These are phyloP conservation scores for Aepyceros melampus DNA, from an alignment of 2,113 vertebrate genomes.

Conservation along the genomic window DNA sequence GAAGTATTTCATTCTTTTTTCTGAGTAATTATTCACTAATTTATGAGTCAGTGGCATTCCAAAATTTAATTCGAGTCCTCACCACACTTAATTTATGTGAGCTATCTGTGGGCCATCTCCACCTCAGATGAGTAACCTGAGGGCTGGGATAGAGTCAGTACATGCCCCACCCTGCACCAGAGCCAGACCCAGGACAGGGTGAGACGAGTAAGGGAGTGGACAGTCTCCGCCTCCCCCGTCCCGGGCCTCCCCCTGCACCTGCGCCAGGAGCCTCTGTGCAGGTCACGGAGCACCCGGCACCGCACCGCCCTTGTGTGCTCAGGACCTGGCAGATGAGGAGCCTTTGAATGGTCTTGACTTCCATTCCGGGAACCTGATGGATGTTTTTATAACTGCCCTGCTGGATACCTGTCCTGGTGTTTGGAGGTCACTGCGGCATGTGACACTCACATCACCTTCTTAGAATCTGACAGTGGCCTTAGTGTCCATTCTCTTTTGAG, in stretches of 20 bases:
- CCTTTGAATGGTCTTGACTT: not conserved
- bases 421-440: not conserved
- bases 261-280: fast-evolving
- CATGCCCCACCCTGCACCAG: not conserved
- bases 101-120: not conserved
- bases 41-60: not conserved
- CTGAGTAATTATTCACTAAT: not conserved
- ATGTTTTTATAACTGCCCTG: not conserved
- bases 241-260: not conserved
- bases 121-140: not conserved
- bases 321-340: not conserved
- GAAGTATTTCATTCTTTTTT: not conserved
- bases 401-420: not conserved
- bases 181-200: not conserved
- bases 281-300: not conserved
- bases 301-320: not conserved
- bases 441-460: not conserved
- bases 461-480: not conserved
- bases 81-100: not conserved
- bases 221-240: fast-evolving
- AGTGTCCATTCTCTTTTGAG: not conserved
- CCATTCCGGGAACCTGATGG: not conserved
- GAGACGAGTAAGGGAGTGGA: not conserved
- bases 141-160: not conserved
- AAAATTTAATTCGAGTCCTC: not conserved